phyloP scores from a whole-genome alignment of 2,113 vertebrate genomes.

The Mastomys coucha region DNA sequence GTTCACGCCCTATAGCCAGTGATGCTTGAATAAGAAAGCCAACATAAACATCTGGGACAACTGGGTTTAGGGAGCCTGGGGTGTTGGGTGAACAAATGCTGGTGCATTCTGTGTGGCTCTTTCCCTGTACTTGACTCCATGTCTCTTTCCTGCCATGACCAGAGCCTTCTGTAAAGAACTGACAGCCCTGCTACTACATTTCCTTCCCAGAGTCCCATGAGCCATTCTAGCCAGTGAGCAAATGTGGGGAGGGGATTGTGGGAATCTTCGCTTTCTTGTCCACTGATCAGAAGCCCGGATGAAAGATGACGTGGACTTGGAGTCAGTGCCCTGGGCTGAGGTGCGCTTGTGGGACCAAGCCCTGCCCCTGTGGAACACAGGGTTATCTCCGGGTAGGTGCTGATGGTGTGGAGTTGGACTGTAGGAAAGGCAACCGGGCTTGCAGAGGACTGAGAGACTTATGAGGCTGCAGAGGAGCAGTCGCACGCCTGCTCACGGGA shows the following conservation, averaged over 20 bases:
- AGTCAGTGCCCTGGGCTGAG: neutral
- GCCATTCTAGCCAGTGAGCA: neutral
- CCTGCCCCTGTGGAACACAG: neutral
- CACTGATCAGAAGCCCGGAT: neutral
- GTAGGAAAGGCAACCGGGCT: neutral
- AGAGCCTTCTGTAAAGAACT: neutral
- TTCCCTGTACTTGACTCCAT: neutral
- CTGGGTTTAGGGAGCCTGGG: neutral
- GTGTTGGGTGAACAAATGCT: neutral
- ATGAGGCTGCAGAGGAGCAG: neutral
- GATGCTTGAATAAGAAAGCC: neutral
- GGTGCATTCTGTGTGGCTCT: rapidly evolving
- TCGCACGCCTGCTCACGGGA: too few species aligned
- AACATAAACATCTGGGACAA: too few species aligned
- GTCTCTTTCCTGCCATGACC: neutral
- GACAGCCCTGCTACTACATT: too few species aligned
- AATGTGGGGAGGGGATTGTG: neutral
- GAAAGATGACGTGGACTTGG: neutral
- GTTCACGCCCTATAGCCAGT: neutral
- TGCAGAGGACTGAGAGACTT: neutral
- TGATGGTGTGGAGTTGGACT: too few species aligned
- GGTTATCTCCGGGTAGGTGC: neutral
- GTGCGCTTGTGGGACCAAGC: neutral
- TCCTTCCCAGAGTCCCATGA: neutral
- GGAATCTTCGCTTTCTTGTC: neutral